Base-by-base conservation (phyloP, 64 coral and sea anemone genomes). In the Actinia equina region DNA sequence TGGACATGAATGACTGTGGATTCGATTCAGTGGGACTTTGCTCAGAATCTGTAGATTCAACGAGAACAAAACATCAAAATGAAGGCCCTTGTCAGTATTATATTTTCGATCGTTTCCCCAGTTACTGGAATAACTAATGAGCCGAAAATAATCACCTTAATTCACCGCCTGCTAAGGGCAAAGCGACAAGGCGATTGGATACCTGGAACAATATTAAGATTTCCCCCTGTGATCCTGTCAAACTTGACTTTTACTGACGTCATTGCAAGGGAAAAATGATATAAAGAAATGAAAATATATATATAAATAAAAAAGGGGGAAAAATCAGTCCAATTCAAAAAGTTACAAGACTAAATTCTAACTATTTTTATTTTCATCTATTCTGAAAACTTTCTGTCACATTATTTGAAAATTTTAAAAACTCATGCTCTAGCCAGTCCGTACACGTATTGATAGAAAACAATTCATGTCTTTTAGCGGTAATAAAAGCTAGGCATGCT, bases 121-220 rank as follows among this genome's bases (percentile, higher is more conserved):
- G 90, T 87, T 82, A 92, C 90, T 58, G 65, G 90, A 87, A 87
- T 92, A 87, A 56, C 54, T 87, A 92, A 92, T 92, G 90, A 92
- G 90, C 85, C 84, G 63, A 26, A 20, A 92, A 79, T 85, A 92
- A 87, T 85, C 7, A 86, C 26, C 79, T 92, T 83, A 92, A 92
- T 87, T 92, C 67, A 65, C 51, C 83, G 52, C 61, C 62, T 69
- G 83, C 84, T 57, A 92, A 82, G 71, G 77, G 79, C 64, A 83
- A 25, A 57, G 49, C 11, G 19, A 17, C 25, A 59, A 43, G 37
- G n/a, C 65, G 44, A 92, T 92, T 92, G 90, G 90, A 81, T 81
- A 49, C 49, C 44, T 81, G 78, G 78, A 81, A 81, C 78, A 81
- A 81, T 52, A 81, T 44, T 44, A 44, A 49, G 78, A 81, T 81